Conservation (phyloP, 2,888 invertebrate genomes). For the Ormia ochracea region DNA sequence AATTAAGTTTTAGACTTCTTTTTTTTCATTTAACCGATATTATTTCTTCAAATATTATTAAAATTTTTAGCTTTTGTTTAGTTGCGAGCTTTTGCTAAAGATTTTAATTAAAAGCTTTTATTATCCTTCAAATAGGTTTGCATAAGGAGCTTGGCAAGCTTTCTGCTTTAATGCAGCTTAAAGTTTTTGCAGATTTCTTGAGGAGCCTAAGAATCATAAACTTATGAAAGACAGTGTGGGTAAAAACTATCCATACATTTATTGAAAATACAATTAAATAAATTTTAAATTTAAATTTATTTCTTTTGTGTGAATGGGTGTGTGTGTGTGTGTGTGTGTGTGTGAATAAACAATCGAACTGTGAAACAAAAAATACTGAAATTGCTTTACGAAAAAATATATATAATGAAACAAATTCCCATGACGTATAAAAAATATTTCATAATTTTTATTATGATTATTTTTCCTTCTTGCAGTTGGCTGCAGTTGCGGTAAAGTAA, state of each 20-base stretch:
- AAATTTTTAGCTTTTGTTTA: too few relatives aligned
- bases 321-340: too few relatives aligned
- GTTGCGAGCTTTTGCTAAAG: too few relatives aligned
- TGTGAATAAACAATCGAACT: conserved; percentile 58
- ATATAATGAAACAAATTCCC: conserved; percentile 60
- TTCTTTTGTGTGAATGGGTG: too few relatives aligned
- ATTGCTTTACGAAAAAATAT: conserved; percentile 44
- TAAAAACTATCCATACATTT: conserved; percentile 22
- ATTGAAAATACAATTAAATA: conserved; percentile 34
- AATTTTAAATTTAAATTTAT: conserved; percentile 41
- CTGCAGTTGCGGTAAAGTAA: conserved; percentile 48
- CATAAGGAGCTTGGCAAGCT: too few relatives aligned
- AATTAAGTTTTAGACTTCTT: too few relatives aligned
- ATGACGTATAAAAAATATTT: conserved; percentile 58
- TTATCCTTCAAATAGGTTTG: too few relatives aligned
- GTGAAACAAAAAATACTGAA: conserved; percentile 27
- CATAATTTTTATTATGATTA: conserved; percentile 39
- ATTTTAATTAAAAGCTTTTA: too few relatives aligned
- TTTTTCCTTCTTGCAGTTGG: conserved; percentile 26
- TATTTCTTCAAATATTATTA: too few relatives aligned
- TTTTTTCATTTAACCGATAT: too few relatives aligned
- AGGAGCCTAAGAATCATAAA: conserved; percentile 47
- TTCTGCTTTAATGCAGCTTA: too few relatives aligned
- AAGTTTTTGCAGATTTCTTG: too few relatives aligned
- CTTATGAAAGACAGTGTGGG: conserved; percentile 50